Evolutionary conservation across 1,140 invertebrate species (phyloP), one percentile per base, ranked within the genome.

Genomic region (Artemia franciscana): DNA sequence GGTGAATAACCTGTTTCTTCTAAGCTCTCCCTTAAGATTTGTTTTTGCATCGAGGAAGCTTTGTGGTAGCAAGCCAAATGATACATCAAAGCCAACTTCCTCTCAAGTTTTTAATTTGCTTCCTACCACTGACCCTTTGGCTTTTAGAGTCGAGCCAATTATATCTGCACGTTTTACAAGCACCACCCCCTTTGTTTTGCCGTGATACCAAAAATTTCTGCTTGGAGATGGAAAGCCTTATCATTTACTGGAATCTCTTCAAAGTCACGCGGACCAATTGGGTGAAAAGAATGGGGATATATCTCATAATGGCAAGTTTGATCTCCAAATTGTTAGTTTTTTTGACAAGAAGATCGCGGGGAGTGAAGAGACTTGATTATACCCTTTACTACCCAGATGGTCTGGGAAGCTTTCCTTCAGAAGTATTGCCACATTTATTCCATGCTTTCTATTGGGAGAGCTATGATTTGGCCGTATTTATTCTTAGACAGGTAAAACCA

Each of bases 391-490:
- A 94, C 74, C 96, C 96, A 0, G 93, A 98, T 73, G 92, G 90
- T 24, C 77, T 97, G 57, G 84, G 88, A 7, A 93, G 92, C 75
- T 96, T 97, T 74, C 94, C 94, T 51, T 87, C 88, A n/a, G 87
- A 93, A 71, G 90, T 92, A 51, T 77, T 99, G 67, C 95, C 95
- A 56, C 92, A 96, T 77, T 77, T 99, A 62, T 95, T 99, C 70
- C 96, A 99, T 74, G 91, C 95, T 24, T 97, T 92, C 72, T 99
- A 95, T 73, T 99, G 96, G 96, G 96, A 98, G 76, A 97, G 91
- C 64, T 86, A 83, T 62, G 96, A 98, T 78, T 91, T 96, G 0
- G 93, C 94, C 66, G 89, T 93, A 21, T 99, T 99, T 71, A 93
- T 98, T 68, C 76, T 98, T 59, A 76, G 95, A 69, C 92, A 98